Evolutionary conservation across 2,113 vertebrate genomes (phyloP), one percentile per base, ranked within the genome.

Genomic region (Equus przewalskii): DNA sequence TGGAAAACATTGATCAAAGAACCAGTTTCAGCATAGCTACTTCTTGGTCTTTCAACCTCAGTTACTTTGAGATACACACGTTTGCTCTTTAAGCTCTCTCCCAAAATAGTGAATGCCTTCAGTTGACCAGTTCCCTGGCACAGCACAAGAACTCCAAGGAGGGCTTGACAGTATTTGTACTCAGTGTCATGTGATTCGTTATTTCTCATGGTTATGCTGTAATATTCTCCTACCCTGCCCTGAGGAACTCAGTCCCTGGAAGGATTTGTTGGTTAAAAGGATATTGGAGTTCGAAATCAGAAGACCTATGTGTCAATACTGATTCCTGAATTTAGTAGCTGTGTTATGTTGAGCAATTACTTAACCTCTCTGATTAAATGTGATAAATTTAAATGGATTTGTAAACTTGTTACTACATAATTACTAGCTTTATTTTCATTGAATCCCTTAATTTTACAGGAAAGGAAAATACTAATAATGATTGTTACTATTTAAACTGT

Each of bases 331-430:
- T 80, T 65, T 80, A 26, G 16, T 91, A 92, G 18, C 60, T 81
- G 9, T 80, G 51, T 69, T 86, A 82, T 33, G 0, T 46, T 81
- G 19, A 62, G 11, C 49, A 88, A 16, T 33, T 81, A 65, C 36
- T 72, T 94, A 80, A 69, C 12, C 56, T 79, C 26, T 65, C 76
- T 93, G 26, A 79, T 86, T 80, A 75, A 94, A 84, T 88, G 21
- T 81, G 54, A 51, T 76, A 26, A 76, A 73, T 69, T 56, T 88
- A 80, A 83, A 46, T 79, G 28, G 49, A 73, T 84, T 72, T 62
- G 10, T 58, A 64, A 73, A 84, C 24, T 36, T 46, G 1, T 69
- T 88, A 26, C 56, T 51, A 54, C 54, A 26, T 76, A 67, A 60
- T 73, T 19, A 3, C 14, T 60, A 44, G 36, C 36, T 90, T 92